These are phyloP conservation scores for Pica pica DNA, from an alignment of 2,113 vertebrate species.

Conservation along the genomic window DNA sequence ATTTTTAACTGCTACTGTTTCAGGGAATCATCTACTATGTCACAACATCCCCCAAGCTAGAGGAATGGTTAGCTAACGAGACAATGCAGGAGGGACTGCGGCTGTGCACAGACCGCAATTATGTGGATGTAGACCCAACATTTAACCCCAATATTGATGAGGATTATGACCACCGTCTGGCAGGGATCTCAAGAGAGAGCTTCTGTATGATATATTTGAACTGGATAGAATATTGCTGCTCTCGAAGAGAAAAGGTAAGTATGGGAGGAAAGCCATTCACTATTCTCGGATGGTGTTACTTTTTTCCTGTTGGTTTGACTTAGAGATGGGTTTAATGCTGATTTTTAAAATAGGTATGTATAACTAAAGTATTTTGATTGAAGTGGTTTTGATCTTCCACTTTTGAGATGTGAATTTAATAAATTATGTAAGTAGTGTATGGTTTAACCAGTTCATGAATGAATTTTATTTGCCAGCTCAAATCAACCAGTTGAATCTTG, in stretches of 20 bases:
- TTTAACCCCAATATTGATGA: conserved; percentile 99
- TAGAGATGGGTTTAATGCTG: neutral
- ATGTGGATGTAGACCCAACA: conserved; percentile 96
- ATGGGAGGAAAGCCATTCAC: neutral
- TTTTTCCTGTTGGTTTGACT: neutral
- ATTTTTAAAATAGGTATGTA: neutral
- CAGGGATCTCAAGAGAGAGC: conserved; percentile 94
- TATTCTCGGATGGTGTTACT: neutral
- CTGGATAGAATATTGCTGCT: conserved; percentile 98
- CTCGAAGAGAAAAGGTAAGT: conserved; percentile 85
- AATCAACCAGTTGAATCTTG: neutral
- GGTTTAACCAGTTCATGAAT: neutral
- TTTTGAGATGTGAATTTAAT: neutral
- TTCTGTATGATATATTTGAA: conserved; percentile 92
- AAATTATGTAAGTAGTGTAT: neutral
- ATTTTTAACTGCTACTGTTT: neutral
- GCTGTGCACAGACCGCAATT: conserved; percentile 87
- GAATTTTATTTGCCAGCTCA: neutral
- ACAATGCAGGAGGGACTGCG: conserved; percentile 92
- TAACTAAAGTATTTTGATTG: neutral
- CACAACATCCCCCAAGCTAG: conserved; percentile 86
- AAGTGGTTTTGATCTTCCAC: neutral
- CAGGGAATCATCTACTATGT: conserved; percentile 98
- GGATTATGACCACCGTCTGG: conserved; percentile 95
- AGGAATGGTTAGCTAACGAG: conserved; percentile 96